phyloP scores from a whole-genome alignment of 2,888 invertebrate genomes.

The Drosophila silvestris region DNA sequence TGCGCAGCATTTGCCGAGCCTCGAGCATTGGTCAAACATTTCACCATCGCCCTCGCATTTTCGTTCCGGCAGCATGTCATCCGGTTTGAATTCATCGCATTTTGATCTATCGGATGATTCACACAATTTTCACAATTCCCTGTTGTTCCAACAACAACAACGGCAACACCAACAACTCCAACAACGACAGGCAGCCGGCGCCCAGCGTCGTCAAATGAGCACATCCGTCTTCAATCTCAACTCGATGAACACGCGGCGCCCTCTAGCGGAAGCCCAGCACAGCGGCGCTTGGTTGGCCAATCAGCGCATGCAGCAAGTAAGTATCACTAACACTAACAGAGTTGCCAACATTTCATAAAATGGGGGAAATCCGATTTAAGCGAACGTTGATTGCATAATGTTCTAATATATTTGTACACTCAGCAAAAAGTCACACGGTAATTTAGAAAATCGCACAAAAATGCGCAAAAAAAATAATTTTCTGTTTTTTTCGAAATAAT shows the following conservation, averaged over 20 bases:
- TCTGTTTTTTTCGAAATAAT: neutral
- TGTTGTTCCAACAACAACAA: conserved; percentile 81
- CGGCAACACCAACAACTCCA: conserved; percentile 73
- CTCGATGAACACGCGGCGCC: conserved; percentile 70
- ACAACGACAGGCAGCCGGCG: conserved; percentile 75
- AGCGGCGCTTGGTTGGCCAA: conserved; percentile 71
- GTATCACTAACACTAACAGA: neutral
- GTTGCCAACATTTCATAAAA: neutral
- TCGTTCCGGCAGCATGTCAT: conserved; percentile 85
- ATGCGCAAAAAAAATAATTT: neutral
- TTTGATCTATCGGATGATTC: conserved; percentile 84
- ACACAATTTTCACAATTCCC: conserved; percentile 81
- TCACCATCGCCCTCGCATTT: conserved; percentile 85
- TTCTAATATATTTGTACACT: neutral
- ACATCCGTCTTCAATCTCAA: conserved; percentile 87
- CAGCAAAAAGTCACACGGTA: neutral
- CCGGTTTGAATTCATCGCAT: conserved; percentile 84
- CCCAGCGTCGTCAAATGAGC: conserved; percentile 84
- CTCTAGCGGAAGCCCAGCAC: conserved; percentile 73
- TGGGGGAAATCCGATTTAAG: neutral
- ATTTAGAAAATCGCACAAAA: neutral
- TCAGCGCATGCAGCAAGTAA: conserved; percentile 87
- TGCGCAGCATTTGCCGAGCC: conserved; percentile 70
- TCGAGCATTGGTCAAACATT: conserved; percentile 85
- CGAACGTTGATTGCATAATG: neutral